phyloP scores from a whole-genome alignment of 2,888 invertebrate genomes.

The Terebella lapidaria region DNA sequence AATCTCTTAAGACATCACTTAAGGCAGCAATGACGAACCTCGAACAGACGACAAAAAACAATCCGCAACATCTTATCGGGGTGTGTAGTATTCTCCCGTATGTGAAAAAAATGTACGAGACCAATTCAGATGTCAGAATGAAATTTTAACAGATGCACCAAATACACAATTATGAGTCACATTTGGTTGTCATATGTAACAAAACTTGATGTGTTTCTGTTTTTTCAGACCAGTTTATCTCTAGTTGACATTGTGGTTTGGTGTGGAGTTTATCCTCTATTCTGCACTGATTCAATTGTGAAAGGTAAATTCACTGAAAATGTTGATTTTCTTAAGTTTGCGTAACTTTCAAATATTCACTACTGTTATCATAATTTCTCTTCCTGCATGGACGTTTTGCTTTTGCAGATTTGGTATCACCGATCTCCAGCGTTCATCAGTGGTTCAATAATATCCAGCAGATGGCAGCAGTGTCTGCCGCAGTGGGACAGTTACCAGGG shows the following conservation, averaged over 20 bases:
- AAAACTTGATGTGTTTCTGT: neutral
- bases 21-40: slow-evolving; percentile 18
- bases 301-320: slow-evolving; percentile 28
- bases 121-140: too few species aligned
- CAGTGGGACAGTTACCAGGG: slow-evolving; percentile 1
- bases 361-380: too few species aligned
- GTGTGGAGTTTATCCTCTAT: slow-evolving; percentile 34
- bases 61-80: slow-evolving; percentile 26
- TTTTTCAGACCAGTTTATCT: slow-evolving; percentile 30
- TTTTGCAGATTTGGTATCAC: slow-evolving; percentile 1
- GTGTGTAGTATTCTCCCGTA: slow-evolving; percentile 23
- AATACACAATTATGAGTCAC: too few species aligned
- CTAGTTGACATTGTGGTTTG: slow-evolving; percentile 37
- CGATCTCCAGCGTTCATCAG: neutral
- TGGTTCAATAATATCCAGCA: slow-evolving; percentile 12
- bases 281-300: slow-evolving; percentile 25
- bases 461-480: slow-evolving; percentile 1
- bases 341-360: too few species aligned
- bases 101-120: neutral
- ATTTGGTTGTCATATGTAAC: neutral
- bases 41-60: slow-evolving; percentile 29
- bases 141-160: too few species aligned
- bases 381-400: too few species aligned
- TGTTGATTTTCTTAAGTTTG: too few species aligned
- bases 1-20: slow-evolving; percentile 5